Percentiles rank a stretch among this genome's conserved stretches.
Evolutionary conservation across 2,797 vertebrate genomes (phyloP).

Genomic region (Kryptolebias ocellatus): DNA sequence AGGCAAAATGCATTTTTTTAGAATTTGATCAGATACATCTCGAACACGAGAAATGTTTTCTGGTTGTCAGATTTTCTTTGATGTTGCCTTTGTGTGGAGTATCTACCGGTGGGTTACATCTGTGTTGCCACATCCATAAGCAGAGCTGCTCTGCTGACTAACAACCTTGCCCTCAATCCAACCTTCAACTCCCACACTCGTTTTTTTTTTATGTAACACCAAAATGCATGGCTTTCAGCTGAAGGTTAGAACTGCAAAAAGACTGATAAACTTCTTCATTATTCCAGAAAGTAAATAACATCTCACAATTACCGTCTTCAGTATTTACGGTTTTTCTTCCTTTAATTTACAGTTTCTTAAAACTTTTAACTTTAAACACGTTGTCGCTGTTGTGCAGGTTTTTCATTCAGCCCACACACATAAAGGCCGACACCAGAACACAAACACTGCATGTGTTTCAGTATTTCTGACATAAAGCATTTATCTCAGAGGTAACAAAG

Average conservation of each 20-base stretch:
- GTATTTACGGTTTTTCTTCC: not conserved
- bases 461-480: constrained; percentile 2
- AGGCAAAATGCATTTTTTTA: not conserved
- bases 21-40: not conserved
- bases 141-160: constrained; percentile 36
- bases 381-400: not conserved
- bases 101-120: constrained; percentile 8
- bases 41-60: constrained; percentile 19
- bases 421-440: too few relatives aligned
- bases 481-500: constrained; percentile 2
- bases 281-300: not conserved
- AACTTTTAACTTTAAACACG: constrained; percentile 3
- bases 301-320: not conserved
- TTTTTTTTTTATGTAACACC: constrained; percentile 49
- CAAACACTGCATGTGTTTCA: not conserved
- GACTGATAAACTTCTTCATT: constrained; percentile 24
- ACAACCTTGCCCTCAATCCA: constrained; percentile 42
- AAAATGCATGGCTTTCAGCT: constrained; percentile 14
- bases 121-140: constrained; percentile 22
- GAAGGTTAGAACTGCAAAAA: constrained; percentile 20
- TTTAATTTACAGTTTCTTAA: constrained; percentile 3
- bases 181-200: constrained; percentile 43
- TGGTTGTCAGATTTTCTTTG: constrained; percentile 15
- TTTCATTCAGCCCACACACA: constrained; percentile 25
- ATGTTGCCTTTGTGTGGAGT: constrained; percentile 12